Conservation (phyloP, 2,113 vertebrate species). For the Cygnus buccinator region DNA sequence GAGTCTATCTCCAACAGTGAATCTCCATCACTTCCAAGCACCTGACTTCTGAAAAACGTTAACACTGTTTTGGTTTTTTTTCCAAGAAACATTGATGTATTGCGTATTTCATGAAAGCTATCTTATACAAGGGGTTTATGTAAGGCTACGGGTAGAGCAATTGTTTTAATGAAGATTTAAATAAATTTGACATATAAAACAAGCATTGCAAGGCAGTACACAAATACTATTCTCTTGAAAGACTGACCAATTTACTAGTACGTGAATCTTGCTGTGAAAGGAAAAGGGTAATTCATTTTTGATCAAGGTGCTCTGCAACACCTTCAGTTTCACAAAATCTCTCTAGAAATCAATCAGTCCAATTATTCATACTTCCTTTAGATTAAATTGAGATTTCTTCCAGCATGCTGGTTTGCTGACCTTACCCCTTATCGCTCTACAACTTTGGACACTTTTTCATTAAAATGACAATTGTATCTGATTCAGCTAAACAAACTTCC, state of each 20-base stretch:
- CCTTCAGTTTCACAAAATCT: neutral
- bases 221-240: neutral
- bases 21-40: slow-evolving; percentile 81
- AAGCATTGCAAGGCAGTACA: neutral
- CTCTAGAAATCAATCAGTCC: neutral
- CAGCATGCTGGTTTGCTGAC: neutral
- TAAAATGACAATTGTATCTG: neutral
- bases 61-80: slow-evolving; percentile 62
- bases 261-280: neutral
- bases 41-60: slow-evolving; percentile 78
- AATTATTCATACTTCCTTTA: neutral
- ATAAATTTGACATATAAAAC: neutral
- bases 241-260: neutral
- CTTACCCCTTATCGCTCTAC: neutral
- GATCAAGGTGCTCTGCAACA: neutral
- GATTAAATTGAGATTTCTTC: neutral
- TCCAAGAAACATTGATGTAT: neutral
- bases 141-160: neutral
- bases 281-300: neutral
- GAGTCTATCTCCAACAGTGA: slow-evolving; percentile 82
- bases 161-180: neutral
- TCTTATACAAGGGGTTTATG: neutral
- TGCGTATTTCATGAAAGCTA: neutral
- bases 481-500: neutral
- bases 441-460: neutral